phyloP scores from a whole-genome alignment of 2,888 invertebrate genomes.

The Nemurella pictetii region DNA sequence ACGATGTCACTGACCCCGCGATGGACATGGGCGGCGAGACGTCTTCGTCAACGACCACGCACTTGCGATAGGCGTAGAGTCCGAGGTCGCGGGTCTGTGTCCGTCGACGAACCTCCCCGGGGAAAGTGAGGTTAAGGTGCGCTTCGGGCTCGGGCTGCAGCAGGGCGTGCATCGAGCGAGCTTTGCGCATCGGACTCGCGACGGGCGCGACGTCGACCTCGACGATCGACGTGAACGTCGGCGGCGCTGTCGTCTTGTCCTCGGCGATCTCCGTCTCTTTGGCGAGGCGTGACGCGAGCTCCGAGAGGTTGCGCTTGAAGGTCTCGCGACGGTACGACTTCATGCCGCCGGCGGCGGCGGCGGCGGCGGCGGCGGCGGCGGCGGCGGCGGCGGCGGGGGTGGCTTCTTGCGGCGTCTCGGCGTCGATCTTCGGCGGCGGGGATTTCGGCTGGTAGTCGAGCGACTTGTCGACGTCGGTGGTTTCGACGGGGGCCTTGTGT shows the following conservation, averaged over 20 bases:
- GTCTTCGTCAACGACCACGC: constrained; percentile 37
- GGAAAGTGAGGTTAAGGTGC: not conserved
- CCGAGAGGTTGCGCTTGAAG: constrained; percentile 20
- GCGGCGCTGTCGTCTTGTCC: not conserved
- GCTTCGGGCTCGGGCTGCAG: not conserved
- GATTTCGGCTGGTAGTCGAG: not conserved
- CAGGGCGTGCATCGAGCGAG: not conserved
- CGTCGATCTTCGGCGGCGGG: not conserved
- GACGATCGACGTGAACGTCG: not conserved
- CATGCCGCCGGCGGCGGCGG: not conserved
- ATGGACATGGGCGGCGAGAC: constrained; percentile 30
- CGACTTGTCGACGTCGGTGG: constrained; percentile 2
- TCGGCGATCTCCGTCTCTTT: not conserved
- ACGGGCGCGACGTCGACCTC: not conserved
- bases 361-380: not conserved
- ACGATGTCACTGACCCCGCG: constrained; percentile 35
- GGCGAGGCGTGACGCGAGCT: not conserved
- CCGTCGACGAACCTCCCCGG: constrained; percentile 17
- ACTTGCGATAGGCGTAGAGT: constrained; percentile 39
- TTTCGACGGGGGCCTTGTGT: constrained; percentile 27
- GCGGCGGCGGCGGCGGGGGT: not conserved
- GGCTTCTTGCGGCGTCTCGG: not conserved
- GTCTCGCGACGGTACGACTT: constrained; percentile 1
- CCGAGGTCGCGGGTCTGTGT: constrained; percentile 31
- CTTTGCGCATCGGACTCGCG: not conserved